Evolutionary conservation across 2,113 vertebrate species (phyloP).

Genomic region (Psophia crepitans): DNA sequence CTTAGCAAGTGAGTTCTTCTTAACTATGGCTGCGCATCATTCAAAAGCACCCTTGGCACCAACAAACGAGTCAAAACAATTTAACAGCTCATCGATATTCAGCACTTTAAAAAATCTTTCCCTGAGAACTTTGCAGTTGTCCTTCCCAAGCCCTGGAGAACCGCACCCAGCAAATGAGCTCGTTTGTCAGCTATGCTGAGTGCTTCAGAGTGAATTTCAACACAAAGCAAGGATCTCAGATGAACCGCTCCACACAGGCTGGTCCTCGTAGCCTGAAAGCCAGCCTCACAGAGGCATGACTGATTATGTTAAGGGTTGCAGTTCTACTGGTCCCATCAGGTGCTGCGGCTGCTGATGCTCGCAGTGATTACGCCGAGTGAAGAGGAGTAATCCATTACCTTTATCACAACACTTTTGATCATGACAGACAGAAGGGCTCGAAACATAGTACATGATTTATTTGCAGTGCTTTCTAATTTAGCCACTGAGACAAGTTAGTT

Average conservation of each 20-base stretch:
- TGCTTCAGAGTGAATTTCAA: background rate
- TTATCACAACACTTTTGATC: conserved; percentile 18
- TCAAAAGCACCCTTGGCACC: background rate
- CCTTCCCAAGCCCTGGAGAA: background rate
- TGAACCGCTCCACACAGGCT: background rate
- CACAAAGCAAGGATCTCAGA: background rate
- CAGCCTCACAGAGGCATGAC: accelerated
- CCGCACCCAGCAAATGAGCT: conserved; percentile 8
- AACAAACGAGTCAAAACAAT: conserved; percentile 1
- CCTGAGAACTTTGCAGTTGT: background rate
- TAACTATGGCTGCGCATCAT: background rate
- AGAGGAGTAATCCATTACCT: conserved; percentile 17
- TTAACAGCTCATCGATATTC: background rate
- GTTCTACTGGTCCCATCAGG: background rate
- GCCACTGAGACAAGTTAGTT: background rate
- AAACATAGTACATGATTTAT: conserved; percentile 28
- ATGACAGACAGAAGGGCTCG: background rate
- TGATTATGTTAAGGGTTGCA: background rate
- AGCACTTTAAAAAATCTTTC: background rate
- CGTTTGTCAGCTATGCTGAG: background rate
- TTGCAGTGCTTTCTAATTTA: conserved; percentile 21
- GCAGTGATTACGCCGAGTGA: background rate
- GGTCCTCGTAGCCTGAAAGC: background rate
- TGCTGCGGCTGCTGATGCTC: background rate
- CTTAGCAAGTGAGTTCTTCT: background rate